Evolutionary conservation across 1,140 invertebrate species (phyloP).

Genomic region (Drosophila lacertosa): DNA sequence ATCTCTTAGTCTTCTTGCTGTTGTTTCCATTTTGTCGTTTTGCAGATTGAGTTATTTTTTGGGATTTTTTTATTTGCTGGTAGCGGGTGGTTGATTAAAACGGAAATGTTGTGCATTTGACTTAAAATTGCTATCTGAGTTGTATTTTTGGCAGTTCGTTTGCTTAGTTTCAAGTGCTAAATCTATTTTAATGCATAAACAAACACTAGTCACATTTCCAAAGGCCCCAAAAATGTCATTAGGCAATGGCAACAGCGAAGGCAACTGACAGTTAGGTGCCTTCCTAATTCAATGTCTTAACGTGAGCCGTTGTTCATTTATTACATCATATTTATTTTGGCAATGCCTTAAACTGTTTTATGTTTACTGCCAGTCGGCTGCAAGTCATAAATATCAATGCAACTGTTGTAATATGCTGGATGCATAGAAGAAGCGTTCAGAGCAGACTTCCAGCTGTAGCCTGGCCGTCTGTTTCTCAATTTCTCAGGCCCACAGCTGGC

Average conservation of each 20-base stretch:
- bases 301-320: slow-evolving; percentile 25
- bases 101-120: slow-evolving; percentile 72
- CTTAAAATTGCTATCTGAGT: slow-evolving; percentile 61
- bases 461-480: slow-evolving; percentile 4
- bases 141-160: slow-evolving; percentile 28
- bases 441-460: slow-evolving; percentile 19
- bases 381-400: slow-evolving; percentile 51
- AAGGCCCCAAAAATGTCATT: slow-evolving; percentile 36
- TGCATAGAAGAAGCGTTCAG: slow-evolving; percentile 29
- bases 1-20: slow-evolving; percentile 8
- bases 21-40: slow-evolving; percentile 40
- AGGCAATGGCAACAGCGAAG: slow-evolving; percentile 30
- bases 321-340: slow-evolving; percentile 54
- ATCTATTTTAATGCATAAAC: slow-evolving; percentile 48
- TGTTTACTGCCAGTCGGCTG: slow-evolving; percentile 43
- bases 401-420: slow-evolving; percentile 34
- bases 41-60: slow-evolving; percentile 53
- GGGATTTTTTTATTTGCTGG: slow-evolving; percentile 47
- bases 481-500: slow-evolving; percentile 43
- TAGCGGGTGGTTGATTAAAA: slow-evolving; percentile 80
- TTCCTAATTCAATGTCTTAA: slow-evolving; percentile 33
- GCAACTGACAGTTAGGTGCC: slow-evolving; percentile 13
- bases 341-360: slow-evolving; percentile 48
- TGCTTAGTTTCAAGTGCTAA: slow-evolving; percentile 52
- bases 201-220: slow-evolving; percentile 21